phyloP scores from a whole-genome alignment of 2,797 vertebrate genomes.

The Tokudaia tokunoshimensis region DNA sequence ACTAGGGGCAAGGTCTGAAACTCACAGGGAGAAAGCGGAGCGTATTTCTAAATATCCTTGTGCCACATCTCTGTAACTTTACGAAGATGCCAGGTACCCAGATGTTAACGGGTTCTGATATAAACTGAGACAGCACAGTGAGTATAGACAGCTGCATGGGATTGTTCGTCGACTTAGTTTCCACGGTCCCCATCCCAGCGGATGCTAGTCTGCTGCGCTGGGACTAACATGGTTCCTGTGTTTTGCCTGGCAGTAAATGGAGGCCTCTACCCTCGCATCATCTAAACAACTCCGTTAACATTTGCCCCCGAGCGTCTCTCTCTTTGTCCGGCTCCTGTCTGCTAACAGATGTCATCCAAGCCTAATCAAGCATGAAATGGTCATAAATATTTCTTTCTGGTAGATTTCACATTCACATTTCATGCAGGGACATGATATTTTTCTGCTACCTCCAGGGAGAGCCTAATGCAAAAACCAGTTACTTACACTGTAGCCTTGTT shows the following conservation, averaged over 20 bases:
- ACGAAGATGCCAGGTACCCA: constrained; percentile 81
- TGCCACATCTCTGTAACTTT: constrained; percentile 82
- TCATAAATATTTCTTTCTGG: constrained; percentile 99
- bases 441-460: constrained; percentile 95
- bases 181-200: constrained; percentile 85
- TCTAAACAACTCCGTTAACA: constrained; percentile 95
- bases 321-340: constrained; percentile 96
- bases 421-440: constrained; percentile 96
- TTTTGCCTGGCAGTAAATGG: constrained; percentile 91
- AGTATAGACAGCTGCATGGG: constrained; percentile 84
- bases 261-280: constrained; percentile 88
- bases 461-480: constrained; percentile 98
- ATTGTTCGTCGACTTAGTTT: constrained; percentile 76
- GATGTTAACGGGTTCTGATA: constrained; percentile 77
- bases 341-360: constrained; percentile 97
- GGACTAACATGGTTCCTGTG: constrained; percentile 89
- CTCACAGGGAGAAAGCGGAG: constrained; percentile 79
- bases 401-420: constrained; percentile 99
- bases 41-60: constrained; percentile 54
- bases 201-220: constrained; percentile 88
- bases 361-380: constrained; percentile 99
- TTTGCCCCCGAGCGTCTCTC: constrained; percentile 92
- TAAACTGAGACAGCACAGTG: constrained; percentile 78
- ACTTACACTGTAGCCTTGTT: constrained; percentile 96
- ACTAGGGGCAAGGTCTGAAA: constrained; percentile 71